A percentile compares a stretch with the other conserved stretches of the same genome.
These are phyloP conservation scores for Hemicentrotus pulcherrimus DNA, from an alignment of 35 echinoderm and acorn worm species.

Conservation along the genomic window DNA sequence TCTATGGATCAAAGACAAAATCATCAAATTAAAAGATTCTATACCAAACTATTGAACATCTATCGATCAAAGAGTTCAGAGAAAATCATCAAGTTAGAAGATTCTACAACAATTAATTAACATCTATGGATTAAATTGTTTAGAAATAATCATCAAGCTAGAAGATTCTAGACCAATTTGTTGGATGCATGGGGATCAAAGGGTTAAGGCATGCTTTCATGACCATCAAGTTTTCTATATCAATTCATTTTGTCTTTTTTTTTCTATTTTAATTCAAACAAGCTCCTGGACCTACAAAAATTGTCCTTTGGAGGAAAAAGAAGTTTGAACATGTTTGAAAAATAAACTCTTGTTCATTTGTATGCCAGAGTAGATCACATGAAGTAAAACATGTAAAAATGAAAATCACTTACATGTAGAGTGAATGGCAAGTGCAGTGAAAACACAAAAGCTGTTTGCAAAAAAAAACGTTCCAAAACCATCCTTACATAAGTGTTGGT, in stretches of 20 bases:
- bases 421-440: not conserved
- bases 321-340: not conserved
- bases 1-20: not conserved
- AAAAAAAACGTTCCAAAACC: too few relatives aligned
- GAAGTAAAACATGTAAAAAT: not conserved
- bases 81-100: not conserved
- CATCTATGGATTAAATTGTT: not conserved
- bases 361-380: not conserved
- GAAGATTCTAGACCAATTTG: too few relatives aligned
- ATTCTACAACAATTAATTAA: not conserved
- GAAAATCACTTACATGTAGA: not conserved
- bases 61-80: slow-evolving; percentile 38
- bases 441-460: too few relatives aligned
- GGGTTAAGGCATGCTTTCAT: too few relatives aligned
- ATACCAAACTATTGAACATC: slow-evolving; percentile 59
- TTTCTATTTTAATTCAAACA: too few relatives aligned
- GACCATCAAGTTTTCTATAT: too few relatives aligned
- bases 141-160: too few relatives aligned
- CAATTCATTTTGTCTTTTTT: too few relatives aligned
- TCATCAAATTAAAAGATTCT: too few relatives aligned
- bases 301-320: not conserved
- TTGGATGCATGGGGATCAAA: too few relatives aligned
- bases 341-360: too few relatives aligned
- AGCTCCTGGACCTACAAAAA: too few relatives aligned
- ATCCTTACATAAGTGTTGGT: not conserved